Percentiles rank a stretch among this genome's conserved stretches.
These are phyloP conservation scores for Brachymystax lenok DNA, from an alignment of 2,797 vertebrate genomes.

Conservation along the genomic window DNA sequence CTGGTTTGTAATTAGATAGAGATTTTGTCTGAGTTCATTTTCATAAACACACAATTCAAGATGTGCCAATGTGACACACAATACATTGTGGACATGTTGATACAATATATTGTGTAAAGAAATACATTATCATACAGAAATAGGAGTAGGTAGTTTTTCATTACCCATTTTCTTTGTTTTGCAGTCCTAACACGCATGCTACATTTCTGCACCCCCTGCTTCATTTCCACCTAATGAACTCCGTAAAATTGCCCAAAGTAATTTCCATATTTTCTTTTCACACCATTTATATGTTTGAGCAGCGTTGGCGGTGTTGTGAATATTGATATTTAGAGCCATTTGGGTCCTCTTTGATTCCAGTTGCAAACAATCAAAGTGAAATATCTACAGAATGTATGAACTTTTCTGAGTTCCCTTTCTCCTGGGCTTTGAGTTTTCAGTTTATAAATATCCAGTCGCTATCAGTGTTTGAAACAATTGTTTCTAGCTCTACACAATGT, in stretches of 20 bases:
- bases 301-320: slow-evolving; percentile 10
- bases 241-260: slow-evolving; percentile 31
- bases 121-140: neutral
- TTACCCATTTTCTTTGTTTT: neutral
- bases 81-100: neutral
- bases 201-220: neutral
- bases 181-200: neutral
- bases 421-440: neutral
- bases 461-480: neutral
- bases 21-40: neutral
- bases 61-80: neutral
- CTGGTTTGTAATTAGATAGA: neutral
- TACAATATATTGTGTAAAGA: neutral
- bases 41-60: neutral
- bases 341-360: neutral
- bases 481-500: slow-evolving; percentile 12
- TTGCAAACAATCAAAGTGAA: neutral
- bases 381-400: neutral
- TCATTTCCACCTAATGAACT: slow-evolving; percentile 20
- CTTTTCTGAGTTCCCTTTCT: neutral
- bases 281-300: slow-evolving; percentile 3
- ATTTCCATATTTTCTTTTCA: slow-evolving; percentile 10
- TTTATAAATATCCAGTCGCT: neutral
- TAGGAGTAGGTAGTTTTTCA: neutral
- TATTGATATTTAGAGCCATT: neutral